Evolutionary conservation across 92 coral and sea anemone genomes (phyloP), one percentile per base, ranked within the genome.

Genomic region (Epizoanthus rinbou): DNA sequence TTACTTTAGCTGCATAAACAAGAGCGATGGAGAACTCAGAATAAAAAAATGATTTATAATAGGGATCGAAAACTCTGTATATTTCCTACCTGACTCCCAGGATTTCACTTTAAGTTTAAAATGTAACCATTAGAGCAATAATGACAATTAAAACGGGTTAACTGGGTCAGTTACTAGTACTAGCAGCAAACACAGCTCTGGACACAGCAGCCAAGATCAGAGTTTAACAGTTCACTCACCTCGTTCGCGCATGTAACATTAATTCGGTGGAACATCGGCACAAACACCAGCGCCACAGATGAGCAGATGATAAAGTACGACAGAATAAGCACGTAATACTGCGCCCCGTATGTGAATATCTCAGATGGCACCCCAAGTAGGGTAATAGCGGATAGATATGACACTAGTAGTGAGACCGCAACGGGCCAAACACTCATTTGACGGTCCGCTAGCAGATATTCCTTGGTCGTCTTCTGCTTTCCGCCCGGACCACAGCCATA

Each of bases 281-380:
- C 95, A 74, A 93, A 93, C n/a, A 93, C 79, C 2, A 92, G 76
- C 28, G 93, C 93, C 4, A 92, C 93, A 0, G 79, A 67, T 2
- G 79, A 91, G 73, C 95, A 92, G 65, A 93, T 91, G 68, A 93
- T 84, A 67, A 92, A 85, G 25, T 76, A 57, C 3, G 98, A 93
- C 5, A 93, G 11, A 75, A 89, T 91, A 43, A 93, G 75, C 0
- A 93, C 98, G 19, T 91, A 87, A 75, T 93, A 95, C 70, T 89
- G 94, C 0, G 91, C 93, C 0, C 98, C 98, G 80, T 90, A 95
- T 8, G 98, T 95, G 93, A 93, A 95, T 39, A 95, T 88, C 91
- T 95, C 98, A 5, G 95, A 91, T 68, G 98, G 98, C 5, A 95
- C 94, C 5, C 98, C 98, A 18, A 95, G 97, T 8, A 95, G 89